These are phyloP conservation scores for Ariolimax columbianus DNA, from an alignment of 2,888 invertebrate species.

Conservation along the genomic window DNA sequence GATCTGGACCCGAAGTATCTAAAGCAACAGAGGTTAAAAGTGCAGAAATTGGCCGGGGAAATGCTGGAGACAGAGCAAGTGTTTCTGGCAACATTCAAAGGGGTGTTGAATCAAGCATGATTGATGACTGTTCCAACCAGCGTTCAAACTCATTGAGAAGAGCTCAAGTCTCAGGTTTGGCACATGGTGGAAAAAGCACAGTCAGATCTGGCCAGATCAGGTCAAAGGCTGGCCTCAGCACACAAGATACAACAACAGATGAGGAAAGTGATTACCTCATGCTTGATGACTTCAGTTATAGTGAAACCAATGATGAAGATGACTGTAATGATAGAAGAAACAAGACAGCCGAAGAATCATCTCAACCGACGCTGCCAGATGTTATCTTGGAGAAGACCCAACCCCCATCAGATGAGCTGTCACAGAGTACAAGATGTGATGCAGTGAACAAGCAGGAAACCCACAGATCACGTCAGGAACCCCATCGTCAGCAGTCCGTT, in stretches of 20 bases:
- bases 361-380: neutral
- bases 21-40: neutral
- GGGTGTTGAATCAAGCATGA: neutral
- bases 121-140: neutral
- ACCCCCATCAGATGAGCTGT: neutral
- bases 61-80: neutral
- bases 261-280: constrained; percentile 49
- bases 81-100: neutral
- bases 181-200: neutral
- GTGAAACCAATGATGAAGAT: constrained; percentile 54
- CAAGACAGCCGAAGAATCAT: neutral
- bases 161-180: neutral
- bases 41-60: neutral
- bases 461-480: neutral
- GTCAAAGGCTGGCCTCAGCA: neutral
- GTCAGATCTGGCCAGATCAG: neutral
- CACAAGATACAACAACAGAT: constrained; percentile 46
- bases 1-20: neutral
- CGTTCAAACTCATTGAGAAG: neutral
- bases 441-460: neutral
- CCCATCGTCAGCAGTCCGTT: neutral
- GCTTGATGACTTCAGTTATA: constrained; percentile 49
- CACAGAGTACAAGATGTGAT: neutral
- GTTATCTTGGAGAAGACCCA: neutral
- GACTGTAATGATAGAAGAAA: neutral